These are phyloP conservation scores for Sycophila texana DNA, from an alignment of 2,888 invertebrate species.

Conservation along the genomic window DNA sequence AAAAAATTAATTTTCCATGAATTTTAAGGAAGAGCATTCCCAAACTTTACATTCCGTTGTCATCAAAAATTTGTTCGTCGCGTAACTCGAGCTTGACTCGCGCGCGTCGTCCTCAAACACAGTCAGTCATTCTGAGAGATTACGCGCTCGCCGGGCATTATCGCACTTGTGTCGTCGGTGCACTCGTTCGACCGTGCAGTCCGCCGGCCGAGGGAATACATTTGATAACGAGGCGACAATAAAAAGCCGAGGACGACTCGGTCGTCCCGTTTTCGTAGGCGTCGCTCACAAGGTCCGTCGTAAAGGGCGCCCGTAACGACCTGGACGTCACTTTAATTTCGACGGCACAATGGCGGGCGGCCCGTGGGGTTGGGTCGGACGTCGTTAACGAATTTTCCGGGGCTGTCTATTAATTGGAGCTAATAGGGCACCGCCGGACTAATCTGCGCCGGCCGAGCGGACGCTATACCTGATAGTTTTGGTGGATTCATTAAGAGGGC, in stretches of 20 bases:
- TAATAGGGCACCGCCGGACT: neutral
- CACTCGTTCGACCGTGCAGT: neutral
- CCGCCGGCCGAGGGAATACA: constrained; percentile 1
- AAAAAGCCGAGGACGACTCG: neutral
- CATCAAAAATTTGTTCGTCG: too few relatives aligned
- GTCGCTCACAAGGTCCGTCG: too few relatives aligned
- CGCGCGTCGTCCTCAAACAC: neutral
- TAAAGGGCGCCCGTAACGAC: too few relatives aligned
- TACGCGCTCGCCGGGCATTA: too few relatives aligned
- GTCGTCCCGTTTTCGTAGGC: too few relatives aligned
- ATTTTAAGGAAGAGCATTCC: too few relatives aligned
- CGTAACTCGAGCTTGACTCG: too few relatives aligned
- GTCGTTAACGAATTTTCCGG: constrained; percentile 28
- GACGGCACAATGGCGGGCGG: neutral
- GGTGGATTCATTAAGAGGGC: constrained; percentile 35
- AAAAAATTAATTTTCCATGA: too few relatives aligned
- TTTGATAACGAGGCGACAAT: constrained; percentile 11
- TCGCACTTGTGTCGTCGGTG: too few relatives aligned
- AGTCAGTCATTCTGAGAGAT: neutral
- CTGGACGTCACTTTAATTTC: neutral
- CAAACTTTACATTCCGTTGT: too few relatives aligned
- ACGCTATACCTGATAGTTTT: constrained; percentile 27
- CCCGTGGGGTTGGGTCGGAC: neutral
- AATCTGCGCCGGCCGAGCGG: constrained; percentile 1
- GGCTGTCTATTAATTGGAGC: constrained; percentile 12